These are phyloP conservation scores for Episyrphus balteatus DNA, from an alignment of 1,140 invertebrate species.

Conservation along the genomic window DNA sequence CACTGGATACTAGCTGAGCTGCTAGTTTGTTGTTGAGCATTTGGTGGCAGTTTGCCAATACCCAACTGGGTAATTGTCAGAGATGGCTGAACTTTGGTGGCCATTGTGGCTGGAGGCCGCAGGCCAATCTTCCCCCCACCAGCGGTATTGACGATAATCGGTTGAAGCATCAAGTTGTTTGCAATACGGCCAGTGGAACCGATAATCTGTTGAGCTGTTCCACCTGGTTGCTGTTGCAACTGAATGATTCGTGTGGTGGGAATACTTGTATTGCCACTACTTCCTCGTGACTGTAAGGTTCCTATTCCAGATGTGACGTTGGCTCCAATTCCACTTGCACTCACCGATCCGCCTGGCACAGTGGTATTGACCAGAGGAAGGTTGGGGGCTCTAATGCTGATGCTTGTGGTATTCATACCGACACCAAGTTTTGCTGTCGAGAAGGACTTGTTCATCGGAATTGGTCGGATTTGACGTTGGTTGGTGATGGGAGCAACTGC, in stretches of 20 bases:
- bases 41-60: conserved; percentile 23
- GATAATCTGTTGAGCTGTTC: conserved; percentile 25
- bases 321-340: conserved; percentile 13
- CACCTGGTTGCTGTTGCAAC: conserved; percentile 26
- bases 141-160: conserved; percentile 30
- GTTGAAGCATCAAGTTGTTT: conserved; percentile 31
- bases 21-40: conserved; percentile 5
- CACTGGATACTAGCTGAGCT: conserved; percentile 18
- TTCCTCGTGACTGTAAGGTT: conserved; percentile 1
- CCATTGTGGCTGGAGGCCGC: conserved; percentile 29
- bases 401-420: conserved; percentile 24
- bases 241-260: conserved; percentile 34
- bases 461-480: conserved; percentile 23
- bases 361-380: conserved; percentile 23
- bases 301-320: conserved; percentile 7
- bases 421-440: conserved; percentile 18
- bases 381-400: conserved; percentile 31
- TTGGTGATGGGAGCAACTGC: conserved; percentile 29
- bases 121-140: conserved; percentile 28
- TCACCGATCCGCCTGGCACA: conserved; percentile 15
- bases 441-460: conserved; percentile 27
- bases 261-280: conserved; percentile 14
- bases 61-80: conserved; percentile 33
- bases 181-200: conserved; percentile 22
- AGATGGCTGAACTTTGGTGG: conserved; percentile 32